A percentile compares a stretch with the other conserved stretches of the same genome.
Conservation (phyloP, 1,140 invertebrate genomes). For the Orchesella cincta region DNA sequence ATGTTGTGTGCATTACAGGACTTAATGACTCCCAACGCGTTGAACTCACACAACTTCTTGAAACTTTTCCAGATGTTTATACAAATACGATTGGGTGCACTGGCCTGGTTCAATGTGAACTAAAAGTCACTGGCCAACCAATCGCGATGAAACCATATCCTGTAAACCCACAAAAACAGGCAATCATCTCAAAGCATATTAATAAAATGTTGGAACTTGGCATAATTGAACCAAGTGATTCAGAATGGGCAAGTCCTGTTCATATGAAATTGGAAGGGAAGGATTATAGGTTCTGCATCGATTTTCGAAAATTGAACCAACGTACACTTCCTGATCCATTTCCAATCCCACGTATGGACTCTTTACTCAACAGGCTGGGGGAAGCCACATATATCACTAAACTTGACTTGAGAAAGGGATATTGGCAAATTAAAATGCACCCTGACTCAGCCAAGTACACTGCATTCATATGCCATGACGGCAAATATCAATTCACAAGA, state of each 20-base stretch:
- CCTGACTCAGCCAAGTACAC: conserved; percentile 51
- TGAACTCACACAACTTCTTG: background rate
- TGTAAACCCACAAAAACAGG: background rate
- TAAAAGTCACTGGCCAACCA: background rate
- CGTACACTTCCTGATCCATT: background rate
- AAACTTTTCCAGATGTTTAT: background rate
- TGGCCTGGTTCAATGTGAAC: background rate
- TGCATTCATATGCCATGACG: conserved; percentile 50
- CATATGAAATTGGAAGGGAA: conserved; percentile 46
- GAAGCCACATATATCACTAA: conserved; percentile 50
- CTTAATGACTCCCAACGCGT: background rate
- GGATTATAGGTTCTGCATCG: conserved; percentile 34
- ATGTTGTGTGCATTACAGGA: background rate
- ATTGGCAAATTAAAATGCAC: conserved; percentile 39
- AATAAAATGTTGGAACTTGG: conserved; percentile 47
- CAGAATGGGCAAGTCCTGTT: conserved; percentile 46
- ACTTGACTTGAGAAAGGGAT: conserved; percentile 52
- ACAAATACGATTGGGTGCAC: conserved; percentile 2
- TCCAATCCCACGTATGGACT: conserved; percentile 32
- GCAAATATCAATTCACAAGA: conserved; percentile 48
- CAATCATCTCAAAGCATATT: conserved; percentile 41
- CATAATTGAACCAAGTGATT: conserved; percentile 46
- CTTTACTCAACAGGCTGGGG: conserved; percentile 51
- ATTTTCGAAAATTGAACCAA: conserved; percentile 34
- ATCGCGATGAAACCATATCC: conserved; percentile 34